Evolutionary conservation across 2,113 vertebrate species (phyloP).

Genomic region (Epinephelus cyanopodus): DNA sequence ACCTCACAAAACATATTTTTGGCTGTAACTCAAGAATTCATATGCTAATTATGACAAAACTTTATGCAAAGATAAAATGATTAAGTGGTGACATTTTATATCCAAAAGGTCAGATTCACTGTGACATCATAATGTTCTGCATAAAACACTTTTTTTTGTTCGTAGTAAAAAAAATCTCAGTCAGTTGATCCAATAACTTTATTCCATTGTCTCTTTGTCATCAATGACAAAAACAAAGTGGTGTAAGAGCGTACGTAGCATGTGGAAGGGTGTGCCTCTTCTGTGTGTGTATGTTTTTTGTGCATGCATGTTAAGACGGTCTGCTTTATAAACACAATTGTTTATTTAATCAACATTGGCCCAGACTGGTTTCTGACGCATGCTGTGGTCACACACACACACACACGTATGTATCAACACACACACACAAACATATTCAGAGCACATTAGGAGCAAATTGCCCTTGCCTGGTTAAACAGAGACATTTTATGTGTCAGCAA

Average conservation of each 20-base stretch:
- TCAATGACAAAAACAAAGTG: neutral
- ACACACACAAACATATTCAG: slow-evolving; percentile 8
- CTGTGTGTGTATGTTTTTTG: slow-evolving; percentile 32
- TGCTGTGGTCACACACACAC: neutral
- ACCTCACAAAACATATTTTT: no score
- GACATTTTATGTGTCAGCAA: slow-evolving; percentile 39
- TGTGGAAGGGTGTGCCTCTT: neutral
- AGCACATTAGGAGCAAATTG: slow-evolving; percentile 27
- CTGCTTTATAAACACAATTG: slow-evolving; percentile 62
- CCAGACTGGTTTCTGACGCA: slow-evolving; percentile 47
- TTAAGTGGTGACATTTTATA: no score
- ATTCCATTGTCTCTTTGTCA: neutral
- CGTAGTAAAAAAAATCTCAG: neutral
- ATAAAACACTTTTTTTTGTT: no score
- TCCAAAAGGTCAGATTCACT: no score
- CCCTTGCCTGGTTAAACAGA: slow-evolving; percentile 43
- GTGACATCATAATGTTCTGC: no score
- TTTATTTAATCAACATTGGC: slow-evolving; percentile 74
- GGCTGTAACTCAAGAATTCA: no score
- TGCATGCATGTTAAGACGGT: slow-evolving; percentile 30
- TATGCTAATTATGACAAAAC: no score
- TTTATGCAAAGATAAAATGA: no score
- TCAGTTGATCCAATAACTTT: neutral
- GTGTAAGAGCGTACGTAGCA: neutral
- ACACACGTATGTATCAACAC: slow-evolving; percentile 8